Conservation (phyloP, 2,113 vertebrate species). For the Ciconia maguari region DNA sequence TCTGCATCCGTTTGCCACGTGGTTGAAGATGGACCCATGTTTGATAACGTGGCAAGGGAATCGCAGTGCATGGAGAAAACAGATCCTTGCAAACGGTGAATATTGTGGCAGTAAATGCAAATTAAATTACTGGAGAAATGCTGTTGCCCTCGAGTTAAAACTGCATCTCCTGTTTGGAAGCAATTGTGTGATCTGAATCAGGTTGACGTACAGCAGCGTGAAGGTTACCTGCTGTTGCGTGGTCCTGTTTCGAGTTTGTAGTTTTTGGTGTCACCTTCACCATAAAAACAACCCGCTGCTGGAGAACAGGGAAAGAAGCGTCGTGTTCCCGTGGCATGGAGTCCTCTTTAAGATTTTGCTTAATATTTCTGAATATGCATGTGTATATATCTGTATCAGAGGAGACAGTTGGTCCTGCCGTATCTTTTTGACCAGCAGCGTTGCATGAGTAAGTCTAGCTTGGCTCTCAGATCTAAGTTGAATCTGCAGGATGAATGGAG, state of each 20-base stretch:
- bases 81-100: neutral
- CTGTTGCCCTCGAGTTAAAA: neutral
- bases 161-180: neutral
- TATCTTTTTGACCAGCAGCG: neutral
- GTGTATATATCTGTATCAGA: fast-evolving
- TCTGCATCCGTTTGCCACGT: neutral
- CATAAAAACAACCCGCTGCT: neutral
- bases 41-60: neutral
- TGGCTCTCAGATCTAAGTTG: neutral
- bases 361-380: neutral
- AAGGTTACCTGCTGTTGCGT: neutral
- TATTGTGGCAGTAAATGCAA: neutral
- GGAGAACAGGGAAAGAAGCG: neutral
- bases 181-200: neutral
- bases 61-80: neutral
- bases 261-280: neutral
- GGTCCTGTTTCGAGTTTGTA: neutral
- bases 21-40: neutral
- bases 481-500: neutral
- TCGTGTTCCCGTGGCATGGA: fast-evolving
- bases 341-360: neutral
- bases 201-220: neutral
- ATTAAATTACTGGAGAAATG: neutral
- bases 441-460: neutral
- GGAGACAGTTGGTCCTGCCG: neutral